Conservation (phyloP, 2,113 vertebrate genomes). For the Hemicordylus capensis region DNA sequence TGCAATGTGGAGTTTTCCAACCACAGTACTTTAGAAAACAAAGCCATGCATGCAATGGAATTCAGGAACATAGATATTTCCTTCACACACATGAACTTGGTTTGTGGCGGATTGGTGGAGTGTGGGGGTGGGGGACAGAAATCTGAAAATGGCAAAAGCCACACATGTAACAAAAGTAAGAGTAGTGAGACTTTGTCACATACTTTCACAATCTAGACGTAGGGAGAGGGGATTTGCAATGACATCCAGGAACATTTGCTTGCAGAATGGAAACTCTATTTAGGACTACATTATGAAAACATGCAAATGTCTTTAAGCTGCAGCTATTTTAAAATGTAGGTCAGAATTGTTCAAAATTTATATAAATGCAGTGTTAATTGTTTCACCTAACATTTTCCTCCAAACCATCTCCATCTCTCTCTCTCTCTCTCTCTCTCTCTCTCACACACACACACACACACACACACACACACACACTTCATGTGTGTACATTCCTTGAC, state of each 20-base stretch:
- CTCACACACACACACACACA: too few relatives aligned
- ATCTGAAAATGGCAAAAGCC: background rate
- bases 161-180: background rate
- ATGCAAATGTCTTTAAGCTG: background rate
- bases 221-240: too few relatives aligned
- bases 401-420: too few relatives aligned
- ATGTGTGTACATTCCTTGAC: too few relatives aligned
- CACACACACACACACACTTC: too few relatives aligned
- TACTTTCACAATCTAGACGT: background rate
- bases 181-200: background rate
- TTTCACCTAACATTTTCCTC: background rate
- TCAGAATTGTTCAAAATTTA: background rate
- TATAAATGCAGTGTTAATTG: background rate
- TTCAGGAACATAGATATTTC: background rate
- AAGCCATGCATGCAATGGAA: background rate
- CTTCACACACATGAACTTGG: background rate
- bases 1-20: background rate
- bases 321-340: background rate
- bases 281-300: background rate
- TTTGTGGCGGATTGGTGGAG: background rate
- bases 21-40: background rate
- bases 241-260: background rate
- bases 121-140: too few relatives aligned
- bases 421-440: too few relatives aligned
- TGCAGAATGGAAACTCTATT: background rate